These are phyloP conservation scores for Monopis laevigella DNA, from an alignment of 2,888 invertebrate genomes.

Conservation along the genomic window DNA sequence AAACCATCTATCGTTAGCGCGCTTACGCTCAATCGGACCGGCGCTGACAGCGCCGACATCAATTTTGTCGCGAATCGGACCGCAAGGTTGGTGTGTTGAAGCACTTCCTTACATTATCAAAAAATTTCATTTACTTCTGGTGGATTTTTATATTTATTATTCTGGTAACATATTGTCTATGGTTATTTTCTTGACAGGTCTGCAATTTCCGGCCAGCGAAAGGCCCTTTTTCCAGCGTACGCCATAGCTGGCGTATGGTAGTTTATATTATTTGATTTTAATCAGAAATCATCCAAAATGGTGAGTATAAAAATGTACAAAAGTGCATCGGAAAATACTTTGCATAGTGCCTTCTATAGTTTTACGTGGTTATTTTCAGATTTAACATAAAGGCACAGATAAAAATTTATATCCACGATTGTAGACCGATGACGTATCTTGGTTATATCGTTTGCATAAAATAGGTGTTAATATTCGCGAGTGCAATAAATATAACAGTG, in stretches of 20 bases:
- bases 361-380: conserved; percentile 42
- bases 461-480: no score
- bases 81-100: no score
- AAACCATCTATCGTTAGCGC: no score
- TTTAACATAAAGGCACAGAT: conserved; percentile 25
- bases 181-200: conserved; percentile 24
- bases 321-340: conserved; percentile 37
- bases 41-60: no score
- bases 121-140: not conserved
- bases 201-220: conserved; percentile 44
- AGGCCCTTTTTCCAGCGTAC: conserved; percentile 83
- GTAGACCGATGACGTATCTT: conserved; percentile 53
- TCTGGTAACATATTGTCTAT: conserved; percentile 32
- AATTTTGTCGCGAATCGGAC: no score
- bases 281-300: conserved; percentile 88
- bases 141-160: not conserved
- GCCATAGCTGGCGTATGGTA: conserved; percentile 89
- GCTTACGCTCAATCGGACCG: no score
- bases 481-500: no score
- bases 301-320: conserved; percentile 64
- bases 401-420: conserved; percentile 29
- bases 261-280: conserved; percentile 73
- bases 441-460: no score
- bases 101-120: no score
- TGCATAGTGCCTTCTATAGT: conserved; percentile 29